Evolutionary conservation across 2,797 vertebrate genomes (phyloP), one percentile per base, ranked within the genome.

Genomic region (Balearica regulorum): DNA sequence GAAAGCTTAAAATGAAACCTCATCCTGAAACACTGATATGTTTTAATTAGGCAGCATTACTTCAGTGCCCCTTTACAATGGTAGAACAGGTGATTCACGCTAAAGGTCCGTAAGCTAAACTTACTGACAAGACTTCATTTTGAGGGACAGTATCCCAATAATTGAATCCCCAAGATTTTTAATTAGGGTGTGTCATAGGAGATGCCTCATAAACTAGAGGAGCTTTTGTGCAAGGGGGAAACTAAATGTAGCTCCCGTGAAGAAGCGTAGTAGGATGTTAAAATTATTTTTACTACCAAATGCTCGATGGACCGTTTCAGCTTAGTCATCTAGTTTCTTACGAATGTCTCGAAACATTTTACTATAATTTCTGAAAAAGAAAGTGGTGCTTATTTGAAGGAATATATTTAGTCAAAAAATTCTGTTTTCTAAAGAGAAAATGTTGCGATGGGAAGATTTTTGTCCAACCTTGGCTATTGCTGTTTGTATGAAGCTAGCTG

Each of bases 221-320:
- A 53, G 39, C 16, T 54, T 51, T 35, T 86, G 33, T 9, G 19
- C 17, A 6, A 6, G 62, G 25, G 6, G 13, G 18, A 14, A 25
- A 41, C 62, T 17, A 11, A 10, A 16, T 8, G 24, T 15, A 41
- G 41, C 35, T 28, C 41, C 5, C 43, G 1, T 5, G 21, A 73
- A 16, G 35, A 25, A 28, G 28, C 8, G 0, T 3, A 5, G 37
- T 14, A 37, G 39, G 28, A 15, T 7, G 8, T 25, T 33, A 51
- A 37, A 53, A 37, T 43, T 28, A 11, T 51, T 61, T 25, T 46
- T 57, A 9, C 15, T 39, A 3, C 28, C 6, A 8, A 39, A 19
- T 10, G 22, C 16, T 25, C 3, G 7, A 16, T 20, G n/a, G 15
- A 39, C 15, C 1, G 1, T 60, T 37, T 60, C 6, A 20, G 6